These are phyloP conservation scores for Myotis brandtii DNA, from an alignment of 2,113 vertebrate genomes.

Conservation along the genomic window DNA sequence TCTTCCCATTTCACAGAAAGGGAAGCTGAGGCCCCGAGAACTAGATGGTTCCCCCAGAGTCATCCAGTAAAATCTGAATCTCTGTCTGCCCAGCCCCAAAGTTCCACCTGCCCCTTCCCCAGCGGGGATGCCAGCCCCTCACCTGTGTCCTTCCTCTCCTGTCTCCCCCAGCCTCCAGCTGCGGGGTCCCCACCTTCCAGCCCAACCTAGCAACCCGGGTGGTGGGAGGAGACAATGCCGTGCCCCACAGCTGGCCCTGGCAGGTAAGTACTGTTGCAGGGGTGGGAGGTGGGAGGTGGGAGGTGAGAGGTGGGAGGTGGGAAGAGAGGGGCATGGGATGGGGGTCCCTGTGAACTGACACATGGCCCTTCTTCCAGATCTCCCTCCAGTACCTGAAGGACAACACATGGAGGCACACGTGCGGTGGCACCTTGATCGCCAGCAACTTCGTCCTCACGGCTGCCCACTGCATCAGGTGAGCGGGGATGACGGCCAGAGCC, in stretches of 20 bases:
- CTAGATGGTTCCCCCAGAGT: neutral
- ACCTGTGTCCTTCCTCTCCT: neutral
- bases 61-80: neutral
- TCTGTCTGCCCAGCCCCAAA: fast-evolving
- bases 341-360: neutral
- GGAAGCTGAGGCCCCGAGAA: slow-evolving; percentile 18
- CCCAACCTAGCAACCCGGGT: slow-evolving; percentile 87
- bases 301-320: fast-evolving
- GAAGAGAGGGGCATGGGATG: fast-evolving
- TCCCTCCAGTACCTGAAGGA: slow-evolving; percentile 90
- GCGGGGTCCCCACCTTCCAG: slow-evolving; percentile 87
- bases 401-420: slow-evolving; percentile 89
- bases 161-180: slow-evolving; percentile 88
- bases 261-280: slow-evolving; percentile 86
- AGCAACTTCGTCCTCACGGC: slow-evolving; percentile 91
- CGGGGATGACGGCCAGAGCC: fast-evolving
- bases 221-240: slow-evolving; percentile 91
- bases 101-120: neutral
- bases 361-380: slow-evolving; percentile 81
- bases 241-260: slow-evolving; percentile 96
- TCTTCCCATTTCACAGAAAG: slow-evolving; percentile 3
- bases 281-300: fast-evolving
- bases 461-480: slow-evolving; percentile 94
- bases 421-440: slow-evolving; percentile 91
- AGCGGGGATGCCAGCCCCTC: neutral